phyloP scores from a whole-genome alignment of 2,888 invertebrate genomes.

The Digitonthophagus gazella region DNA sequence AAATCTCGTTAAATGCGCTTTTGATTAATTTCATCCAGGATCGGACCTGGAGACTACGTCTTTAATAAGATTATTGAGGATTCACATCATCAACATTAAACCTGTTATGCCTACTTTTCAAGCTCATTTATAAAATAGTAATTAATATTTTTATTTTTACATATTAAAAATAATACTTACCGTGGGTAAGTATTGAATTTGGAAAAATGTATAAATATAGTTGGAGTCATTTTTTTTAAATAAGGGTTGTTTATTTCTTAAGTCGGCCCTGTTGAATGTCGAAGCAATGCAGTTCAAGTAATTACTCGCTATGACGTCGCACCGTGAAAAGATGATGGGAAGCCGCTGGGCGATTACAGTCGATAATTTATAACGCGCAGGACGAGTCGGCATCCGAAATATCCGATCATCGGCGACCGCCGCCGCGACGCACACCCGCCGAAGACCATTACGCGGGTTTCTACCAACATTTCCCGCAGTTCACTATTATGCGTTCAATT shows the following conservation, averaged over 20 bases:
- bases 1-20: slow-evolving; percentile 18
- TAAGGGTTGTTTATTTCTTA: no score
- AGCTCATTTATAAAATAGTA: not conserved
- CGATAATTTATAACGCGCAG: slow-evolving; percentile 35
- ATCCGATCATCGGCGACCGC: slow-evolving; percentile 33
- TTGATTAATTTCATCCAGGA: slow-evolving; percentile 17
- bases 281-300: not conserved
- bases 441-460: slow-evolving; percentile 6
- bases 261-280: not conserved
- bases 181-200: no score
- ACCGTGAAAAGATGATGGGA: slow-evolving; percentile 10
- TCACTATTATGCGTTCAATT: slow-evolving; percentile 15
- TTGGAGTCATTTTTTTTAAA: no score
- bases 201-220: no score
- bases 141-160: no score
- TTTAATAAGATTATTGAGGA: not conserved
- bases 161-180: no score
- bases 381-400: slow-evolving; percentile 37
- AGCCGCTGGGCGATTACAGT: slow-evolving; percentile 29
- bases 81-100: not conserved
- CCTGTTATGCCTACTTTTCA: not conserved
- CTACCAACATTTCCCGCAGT: slow-evolving; percentile 22
- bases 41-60: not conserved
- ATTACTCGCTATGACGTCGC: slow-evolving; percentile 15
- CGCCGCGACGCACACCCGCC: slow-evolving; percentile 9